Conservation (phyloP, 2,113 vertebrate species). For the Glaucidium brasilianum region DNA sequence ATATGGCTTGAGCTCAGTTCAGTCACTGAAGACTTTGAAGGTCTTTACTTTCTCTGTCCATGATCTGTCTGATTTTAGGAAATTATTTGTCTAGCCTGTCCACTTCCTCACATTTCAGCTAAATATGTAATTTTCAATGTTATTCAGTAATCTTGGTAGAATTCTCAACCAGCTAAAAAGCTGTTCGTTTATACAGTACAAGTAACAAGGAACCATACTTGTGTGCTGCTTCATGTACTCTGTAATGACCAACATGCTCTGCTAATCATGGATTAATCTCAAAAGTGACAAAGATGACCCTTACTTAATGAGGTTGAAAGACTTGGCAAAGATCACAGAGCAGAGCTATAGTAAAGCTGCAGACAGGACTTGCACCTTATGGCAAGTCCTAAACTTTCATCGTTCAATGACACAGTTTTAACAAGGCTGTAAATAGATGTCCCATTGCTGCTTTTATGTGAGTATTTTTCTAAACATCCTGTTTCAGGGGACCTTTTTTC, state of each 20-base stretch:
- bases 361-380: neutral
- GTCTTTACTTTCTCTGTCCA: neutral
- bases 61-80: neutral
- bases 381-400: neutral
- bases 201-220: neutral
- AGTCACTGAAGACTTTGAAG: neutral
- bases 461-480: neutral
- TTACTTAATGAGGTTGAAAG: conserved; percentile 45
- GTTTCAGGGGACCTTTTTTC: neutral
- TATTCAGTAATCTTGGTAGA: neutral
- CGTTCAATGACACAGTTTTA: neutral
- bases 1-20: neutral
- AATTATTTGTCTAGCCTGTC: neutral
- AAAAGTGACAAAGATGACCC: conserved; percentile 9
- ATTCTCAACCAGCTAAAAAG: neutral
- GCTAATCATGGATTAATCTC: conserved; percentile 9
- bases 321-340: neutral
- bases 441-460: neutral
- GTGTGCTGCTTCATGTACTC: neutral
- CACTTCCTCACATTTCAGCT: neutral
- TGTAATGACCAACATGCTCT: neutral
- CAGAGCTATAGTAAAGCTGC: neutral
- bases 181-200: neutral
- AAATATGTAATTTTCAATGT: neutral
- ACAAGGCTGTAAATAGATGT: neutral